Conservation (phyloP, 1,140 invertebrate species). For the Eriosoma lanigerum region DNA sequence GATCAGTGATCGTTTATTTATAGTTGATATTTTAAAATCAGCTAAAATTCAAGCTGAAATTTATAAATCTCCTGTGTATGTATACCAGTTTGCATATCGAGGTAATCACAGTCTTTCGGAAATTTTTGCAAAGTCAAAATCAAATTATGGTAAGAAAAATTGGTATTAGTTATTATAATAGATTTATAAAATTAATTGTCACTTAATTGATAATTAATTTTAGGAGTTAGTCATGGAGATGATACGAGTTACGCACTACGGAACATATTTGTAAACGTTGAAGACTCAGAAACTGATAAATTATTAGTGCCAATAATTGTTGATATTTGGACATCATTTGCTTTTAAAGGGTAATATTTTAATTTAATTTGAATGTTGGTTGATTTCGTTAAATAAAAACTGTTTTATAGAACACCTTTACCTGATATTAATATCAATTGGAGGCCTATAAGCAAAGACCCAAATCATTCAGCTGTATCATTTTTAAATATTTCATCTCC, state of each 20-base stretch:
- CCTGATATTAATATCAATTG: conserved; percentile 1
- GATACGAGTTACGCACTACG: conserved; percentile 53
- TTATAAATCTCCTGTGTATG: conserved; percentile 54
- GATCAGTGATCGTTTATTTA: conserved; percentile 54
- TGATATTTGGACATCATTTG: conserved; percentile 52
- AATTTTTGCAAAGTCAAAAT: not conserved
- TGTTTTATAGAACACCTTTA: conserved; percentile 3
- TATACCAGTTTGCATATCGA: conserved; percentile 55
- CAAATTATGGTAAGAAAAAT: conserved; percentile 22
- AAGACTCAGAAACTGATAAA: conserved; percentile 34
- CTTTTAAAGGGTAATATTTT: conserved; percentile 50
- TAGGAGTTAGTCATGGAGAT: conserved; percentile 54
- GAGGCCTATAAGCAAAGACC: conserved; percentile 45
- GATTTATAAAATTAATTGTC: no score
- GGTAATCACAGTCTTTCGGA: conserved; percentile 53
- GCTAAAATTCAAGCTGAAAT: conserved; percentile 52
- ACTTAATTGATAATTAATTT: not conserved
- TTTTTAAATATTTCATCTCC: conserved; percentile 48
- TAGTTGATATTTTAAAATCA: conserved; percentile 53
- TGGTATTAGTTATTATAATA: no score
- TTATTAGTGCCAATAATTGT: conserved; percentile 23
- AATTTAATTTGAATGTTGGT: not conserved
- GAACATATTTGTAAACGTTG: not conserved
- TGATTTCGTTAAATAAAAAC: not conserved
- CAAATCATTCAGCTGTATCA: not conserved